Conservation (phyloP, 1,140 invertebrate species). For the Leptopilina clavipes region DNA sequence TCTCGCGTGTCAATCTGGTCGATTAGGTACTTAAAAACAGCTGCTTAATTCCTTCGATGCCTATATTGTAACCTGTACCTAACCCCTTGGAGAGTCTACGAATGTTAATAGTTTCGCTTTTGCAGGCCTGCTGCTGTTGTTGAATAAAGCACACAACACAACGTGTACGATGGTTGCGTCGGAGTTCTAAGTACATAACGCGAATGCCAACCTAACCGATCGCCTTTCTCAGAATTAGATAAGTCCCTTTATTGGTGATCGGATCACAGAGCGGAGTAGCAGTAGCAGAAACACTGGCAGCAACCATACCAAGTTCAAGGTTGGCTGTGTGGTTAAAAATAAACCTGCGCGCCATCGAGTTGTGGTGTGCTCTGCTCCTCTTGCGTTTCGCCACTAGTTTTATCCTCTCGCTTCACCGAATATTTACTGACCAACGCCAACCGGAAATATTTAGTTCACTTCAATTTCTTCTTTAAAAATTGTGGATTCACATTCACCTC, state of each 20-base stretch:
- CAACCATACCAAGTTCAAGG: conserved; percentile 50
- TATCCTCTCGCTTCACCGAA: not conserved
- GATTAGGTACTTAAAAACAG: conserved; percentile 14
- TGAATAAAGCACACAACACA: conserved; percentile 58
- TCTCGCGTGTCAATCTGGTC: too few relatives aligned
- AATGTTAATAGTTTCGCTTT: conserved; percentile 55
- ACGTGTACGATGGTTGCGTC: conserved; percentile 56
- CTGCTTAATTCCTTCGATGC: too few relatives aligned
- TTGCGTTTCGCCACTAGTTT: not conserved
- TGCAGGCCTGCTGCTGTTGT: conserved; percentile 48
- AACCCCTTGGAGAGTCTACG: conserved; percentile 37
- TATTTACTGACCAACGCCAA: not conserved
- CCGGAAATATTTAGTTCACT: too few relatives aligned
- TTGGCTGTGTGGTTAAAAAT: conserved; percentile 60
- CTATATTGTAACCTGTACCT: not conserved
- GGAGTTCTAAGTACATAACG: conserved; percentile 53
- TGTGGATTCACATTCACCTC: too few relatives aligned
- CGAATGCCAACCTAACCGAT: conserved; percentile 56
- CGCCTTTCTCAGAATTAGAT: conserved; percentile 69
- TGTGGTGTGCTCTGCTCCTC: conserved; percentile 40
- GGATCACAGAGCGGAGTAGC: conserved; percentile 63
- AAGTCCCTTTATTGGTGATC: conserved; percentile 69
- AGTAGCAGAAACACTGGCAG: conserved; percentile 52
- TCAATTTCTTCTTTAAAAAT: too few relatives aligned
- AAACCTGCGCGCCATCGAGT: conserved; percentile 46